Evolutionary conservation across 2,797 vertebrate genomes (phyloP).

Genomic region (Schizothorax lantsangensis): DNA sequence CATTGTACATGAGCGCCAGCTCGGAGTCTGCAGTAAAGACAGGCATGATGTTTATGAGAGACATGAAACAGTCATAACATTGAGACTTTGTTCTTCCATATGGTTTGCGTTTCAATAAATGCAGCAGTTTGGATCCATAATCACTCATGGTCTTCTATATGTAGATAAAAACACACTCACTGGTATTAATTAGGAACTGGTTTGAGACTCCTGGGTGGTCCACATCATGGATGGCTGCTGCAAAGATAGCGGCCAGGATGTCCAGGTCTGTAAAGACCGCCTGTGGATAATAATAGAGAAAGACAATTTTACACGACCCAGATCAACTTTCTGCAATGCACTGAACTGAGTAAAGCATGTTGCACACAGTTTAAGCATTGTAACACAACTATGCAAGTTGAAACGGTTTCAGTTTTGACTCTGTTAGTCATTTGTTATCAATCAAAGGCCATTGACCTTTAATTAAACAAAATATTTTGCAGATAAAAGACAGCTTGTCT

Average conservation of each 20-base stretch:
- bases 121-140: conserved; percentile 19
- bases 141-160: background rate
- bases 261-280: conserved; percentile 98
- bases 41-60: conserved; percentile 12
- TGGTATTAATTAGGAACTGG: conserved; percentile 99
- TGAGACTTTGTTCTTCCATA: conserved; percentile 41
- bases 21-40: conserved; percentile 86
- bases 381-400: background rate
- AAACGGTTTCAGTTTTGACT: conserved; percentile 5
- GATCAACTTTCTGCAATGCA: conserved; percentile 14
- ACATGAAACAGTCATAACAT: conserved; percentile 26
- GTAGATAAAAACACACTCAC: conserved; percentile 78
- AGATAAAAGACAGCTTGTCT: conserved; percentile 14
- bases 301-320: conserved; percentile 14
- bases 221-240: conserved; percentile 97
- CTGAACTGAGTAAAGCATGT: background rate
- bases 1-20: conserved; percentile 98
- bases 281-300: conserved; percentile 70
- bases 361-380: background rate
- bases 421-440: background rate
- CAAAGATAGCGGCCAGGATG: conserved; percentile 96
- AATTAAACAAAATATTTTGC: background rate
- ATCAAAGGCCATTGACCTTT: background rate
- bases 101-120: conserved; percentile 49
- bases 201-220: conserved; percentile 99